Base-by-base conservation (phyloP, 2,888 invertebrate species). In the Sturmia bella region DNA sequence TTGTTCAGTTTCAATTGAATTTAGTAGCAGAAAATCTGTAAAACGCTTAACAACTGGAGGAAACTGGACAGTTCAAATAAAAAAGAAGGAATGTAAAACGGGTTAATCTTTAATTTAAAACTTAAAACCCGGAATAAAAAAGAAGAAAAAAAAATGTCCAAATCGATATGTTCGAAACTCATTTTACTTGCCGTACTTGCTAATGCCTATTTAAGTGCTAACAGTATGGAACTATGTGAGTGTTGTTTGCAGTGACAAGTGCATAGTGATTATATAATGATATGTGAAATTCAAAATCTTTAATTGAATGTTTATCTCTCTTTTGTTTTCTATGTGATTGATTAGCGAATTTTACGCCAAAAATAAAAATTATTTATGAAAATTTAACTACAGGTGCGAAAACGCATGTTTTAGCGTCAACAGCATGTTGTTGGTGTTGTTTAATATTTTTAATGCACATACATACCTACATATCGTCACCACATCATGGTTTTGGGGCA, bases 201-300 rank as follows among this genome's bases (percentile, higher is more conserved):
- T 19, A 75, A 75, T 70, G 9, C 52, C 12, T 48, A 70, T 63
- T 77, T 39, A 27, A 52, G 45, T n/a, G 66, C 63, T 3, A 45
- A 81, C 64, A 54, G 73, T 13, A 78, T 83, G 78, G 84, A 84
- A 70, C 54, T 84, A 61, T 83, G 84, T 84, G 66, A 84, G 84
- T 73, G 50, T 37, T 54, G 6, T 15, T 4, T 3, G 19, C 4
- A 32, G 13, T 6, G 61, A 48, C 32, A 13, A 32, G 21, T 43
- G 11, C 13, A 39, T 21, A 56, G 43, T 56, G 54, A 48, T 73
- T 63, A 45, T 45, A 64, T 56, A 45, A 70, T 37, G 24, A 45
- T 19, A 45, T 63, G n/a, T 39, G 19, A 15, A 41, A 39, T 1
- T 56, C 11, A 1, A 15, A n/a, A 61, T 66, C 45, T 70, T 61